Evolutionary conservation across 2,888 invertebrate species (phyloP).

Genomic region (Ctena decussata): DNA sequence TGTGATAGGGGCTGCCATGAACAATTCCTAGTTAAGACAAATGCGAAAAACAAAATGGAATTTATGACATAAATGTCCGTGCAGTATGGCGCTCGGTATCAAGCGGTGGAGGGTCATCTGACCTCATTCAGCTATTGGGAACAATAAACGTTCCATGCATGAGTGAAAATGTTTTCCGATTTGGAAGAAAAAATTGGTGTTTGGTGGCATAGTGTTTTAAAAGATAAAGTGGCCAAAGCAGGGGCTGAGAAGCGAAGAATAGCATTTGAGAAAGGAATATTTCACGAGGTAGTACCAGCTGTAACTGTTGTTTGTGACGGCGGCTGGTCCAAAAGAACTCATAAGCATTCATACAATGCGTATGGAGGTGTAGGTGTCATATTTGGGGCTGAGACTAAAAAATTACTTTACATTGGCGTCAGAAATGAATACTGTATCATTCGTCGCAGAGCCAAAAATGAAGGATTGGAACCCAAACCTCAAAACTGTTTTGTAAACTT

Average conservation of each 20-base stretch:
- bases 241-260: constrained; percentile 49
- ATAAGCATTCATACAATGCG: constrained; percentile 66
- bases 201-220: constrained; percentile 31
- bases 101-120: constrained; percentile 44
- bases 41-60: too few species aligned
- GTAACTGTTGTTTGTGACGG: constrained; percentile 64
- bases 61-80: too few species aligned
- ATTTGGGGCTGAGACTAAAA: constrained; percentile 49
- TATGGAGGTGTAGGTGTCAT: constrained; percentile 65
- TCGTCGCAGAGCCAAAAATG: constrained; percentile 33
- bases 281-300: constrained; percentile 59
- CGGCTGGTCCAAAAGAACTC: constrained; percentile 61
- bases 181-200: constrained; percentile 37
- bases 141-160: constrained; percentile 47
- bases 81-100: constrained; percentile 54
- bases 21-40: too few species aligned
- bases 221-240: constrained; percentile 28
- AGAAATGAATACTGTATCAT: constrained; percentile 63
- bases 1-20: too few species aligned
- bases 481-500: constrained; percentile 62
- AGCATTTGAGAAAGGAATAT: constrained; percentile 38
- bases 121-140: constrained; percentile 42
- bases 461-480: neutral
- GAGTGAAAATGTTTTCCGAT: constrained; percentile 22
- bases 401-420: constrained; percentile 62